Conservation (phyloP, 2,113 vertebrate species). For the Motacilla tschutschensis region DNA sequence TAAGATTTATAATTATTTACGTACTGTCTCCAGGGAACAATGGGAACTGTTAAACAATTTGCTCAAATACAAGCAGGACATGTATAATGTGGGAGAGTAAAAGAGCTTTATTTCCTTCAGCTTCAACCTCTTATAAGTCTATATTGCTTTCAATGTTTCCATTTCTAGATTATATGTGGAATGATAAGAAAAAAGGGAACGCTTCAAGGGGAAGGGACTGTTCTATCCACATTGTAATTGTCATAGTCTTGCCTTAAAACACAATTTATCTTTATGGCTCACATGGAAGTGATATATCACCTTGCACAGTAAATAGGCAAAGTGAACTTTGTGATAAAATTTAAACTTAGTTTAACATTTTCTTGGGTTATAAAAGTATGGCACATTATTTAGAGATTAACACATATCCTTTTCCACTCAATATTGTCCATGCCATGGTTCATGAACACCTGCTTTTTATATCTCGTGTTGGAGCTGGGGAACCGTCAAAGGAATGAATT, state of each 20-base stretch:
- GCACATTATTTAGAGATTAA: slow-evolving; percentile 51
- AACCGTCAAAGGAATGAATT: neutral
- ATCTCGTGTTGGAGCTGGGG: neutral
- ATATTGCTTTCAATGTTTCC: neutral
- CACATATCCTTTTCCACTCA: neutral
- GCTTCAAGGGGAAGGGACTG: neutral
- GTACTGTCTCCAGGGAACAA: neutral
- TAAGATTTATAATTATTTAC: slow-evolving; percentile 23
- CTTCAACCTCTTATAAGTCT: neutral
- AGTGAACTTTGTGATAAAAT: slow-evolving; percentile 47
- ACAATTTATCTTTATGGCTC: slow-evolving; percentile 38
- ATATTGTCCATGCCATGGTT: neutral
- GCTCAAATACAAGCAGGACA: neutral
- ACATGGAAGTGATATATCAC: neutral
- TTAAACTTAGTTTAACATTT: slow-evolving; percentile 38
- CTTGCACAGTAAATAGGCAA: slow-evolving; percentile 17
- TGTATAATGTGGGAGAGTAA: neutral
- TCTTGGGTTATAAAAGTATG: slow-evolving; percentile 49
- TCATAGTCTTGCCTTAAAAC: slow-evolving; percentile 28
- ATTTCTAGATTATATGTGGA: neutral
- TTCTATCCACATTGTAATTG: neutral
- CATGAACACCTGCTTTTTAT: neutral
- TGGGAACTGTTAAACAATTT: neutral
- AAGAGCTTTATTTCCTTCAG: neutral
- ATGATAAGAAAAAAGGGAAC: neutral